phyloP scores from a whole-genome alignment of 2,888 invertebrate genomes.

The Tetragonula carbonaria region DNA sequence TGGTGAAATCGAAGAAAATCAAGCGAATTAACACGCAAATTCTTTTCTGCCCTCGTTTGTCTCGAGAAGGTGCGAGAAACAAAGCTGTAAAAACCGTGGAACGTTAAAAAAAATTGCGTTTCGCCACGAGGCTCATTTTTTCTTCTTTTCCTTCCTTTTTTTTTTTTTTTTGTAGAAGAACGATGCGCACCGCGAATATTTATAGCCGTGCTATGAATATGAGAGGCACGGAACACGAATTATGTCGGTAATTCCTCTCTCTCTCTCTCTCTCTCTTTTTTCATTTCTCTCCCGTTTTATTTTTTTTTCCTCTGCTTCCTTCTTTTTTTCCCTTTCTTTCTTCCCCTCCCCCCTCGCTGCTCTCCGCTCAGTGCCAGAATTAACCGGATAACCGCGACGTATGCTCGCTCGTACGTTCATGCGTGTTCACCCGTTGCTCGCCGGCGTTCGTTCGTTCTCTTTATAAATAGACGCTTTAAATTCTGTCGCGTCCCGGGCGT shows the following conservation, averaged over 20 bases:
- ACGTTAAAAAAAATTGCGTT: conserved; percentile 34
- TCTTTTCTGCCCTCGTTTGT: neutral
- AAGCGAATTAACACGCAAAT: neutral
- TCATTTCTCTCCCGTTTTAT: neutral
- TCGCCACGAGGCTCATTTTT: neutral
- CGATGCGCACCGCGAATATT: conserved; percentile 7
- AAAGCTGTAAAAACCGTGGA: conserved; percentile 7
- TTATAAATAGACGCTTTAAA: conserved; percentile 75
- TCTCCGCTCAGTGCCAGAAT: conserved; percentile 36
- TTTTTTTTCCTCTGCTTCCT: neutral
- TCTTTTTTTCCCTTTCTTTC: neutral
- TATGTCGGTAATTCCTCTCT: conserved; percentile 10
- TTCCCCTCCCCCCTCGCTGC: neutral
- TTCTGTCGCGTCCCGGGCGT: conserved; percentile 65
- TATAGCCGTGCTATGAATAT: conserved; percentile 28
- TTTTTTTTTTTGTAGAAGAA: neutral
- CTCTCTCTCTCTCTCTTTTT: no score
- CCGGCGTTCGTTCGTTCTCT: conserved; percentile 74
- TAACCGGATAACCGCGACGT: conserved; percentile 52
- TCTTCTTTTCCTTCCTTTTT: no score
- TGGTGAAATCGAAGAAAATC: neutral
- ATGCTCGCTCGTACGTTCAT: neutral
- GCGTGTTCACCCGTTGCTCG: conserved; percentile 50
- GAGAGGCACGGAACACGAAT: conserved; percentile 39
- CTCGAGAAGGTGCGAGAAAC: neutral